Conservation (phyloP, 2,113 vertebrate species). For the Labeo catla region DNA sequence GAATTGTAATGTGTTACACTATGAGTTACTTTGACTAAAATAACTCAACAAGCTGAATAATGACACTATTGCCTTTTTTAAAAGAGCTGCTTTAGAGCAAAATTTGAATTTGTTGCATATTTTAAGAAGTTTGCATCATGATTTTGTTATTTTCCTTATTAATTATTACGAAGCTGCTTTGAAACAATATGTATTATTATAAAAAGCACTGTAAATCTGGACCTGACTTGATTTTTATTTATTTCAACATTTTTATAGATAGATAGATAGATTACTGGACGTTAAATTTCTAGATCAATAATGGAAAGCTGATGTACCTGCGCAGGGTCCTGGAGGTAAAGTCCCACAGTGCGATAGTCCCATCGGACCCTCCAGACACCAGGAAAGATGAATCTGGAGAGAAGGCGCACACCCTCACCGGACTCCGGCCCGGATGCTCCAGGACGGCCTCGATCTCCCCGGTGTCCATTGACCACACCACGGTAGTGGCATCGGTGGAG, state of each 20-base stretch:
- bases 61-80: too few species aligned
- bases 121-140: background rate
- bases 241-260: background rate
- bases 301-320: slow-evolving; percentile 73
- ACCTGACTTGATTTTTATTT: background rate
- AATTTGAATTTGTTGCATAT: background rate
- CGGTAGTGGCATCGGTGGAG: slow-evolving; percentile 88
- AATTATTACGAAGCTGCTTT: background rate
- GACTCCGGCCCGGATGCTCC: slow-evolving; percentile 84
- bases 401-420: slow-evolving; percentile 86
- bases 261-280: background rate
- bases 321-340: slow-evolving; percentile 71
- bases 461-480: slow-evolving; percentile 79
- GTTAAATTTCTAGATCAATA: too few species aligned
- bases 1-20: background rate
- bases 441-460: slow-evolving; percentile 82
- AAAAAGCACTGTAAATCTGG: background rate
- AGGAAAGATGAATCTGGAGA: slow-evolving; percentile 77
- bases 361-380: slow-evolving; percentile 87
- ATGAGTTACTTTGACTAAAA: background rate
- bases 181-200: background rate
- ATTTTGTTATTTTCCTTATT: background rate
- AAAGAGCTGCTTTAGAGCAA: background rate
- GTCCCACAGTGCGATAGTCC: slow-evolving; percentile 87
- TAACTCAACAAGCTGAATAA: too few species aligned